These are phyloP conservation scores for Hoplias malabaricus DNA, from an alignment of 2,113 vertebrate genomes.

Conservation along the genomic window DNA sequence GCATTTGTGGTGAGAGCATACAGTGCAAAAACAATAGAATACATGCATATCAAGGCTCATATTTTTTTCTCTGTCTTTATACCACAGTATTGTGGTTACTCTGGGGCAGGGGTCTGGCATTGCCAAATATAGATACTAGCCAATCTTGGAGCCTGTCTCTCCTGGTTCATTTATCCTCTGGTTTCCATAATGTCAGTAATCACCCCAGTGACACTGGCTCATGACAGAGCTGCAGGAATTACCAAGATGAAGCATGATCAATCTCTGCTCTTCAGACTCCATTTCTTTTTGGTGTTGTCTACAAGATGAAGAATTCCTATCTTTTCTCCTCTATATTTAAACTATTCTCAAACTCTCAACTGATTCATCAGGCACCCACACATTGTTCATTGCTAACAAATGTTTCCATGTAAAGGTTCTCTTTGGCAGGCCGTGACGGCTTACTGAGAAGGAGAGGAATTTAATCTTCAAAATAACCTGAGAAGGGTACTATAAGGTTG, in stretches of 20 bases:
- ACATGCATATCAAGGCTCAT: not conserved
- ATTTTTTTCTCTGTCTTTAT: not conserved
- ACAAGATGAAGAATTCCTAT: slow-evolving; percentile 49
- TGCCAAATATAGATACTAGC: slow-evolving; percentile 27
- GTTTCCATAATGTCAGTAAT: slow-evolving; percentile 26
- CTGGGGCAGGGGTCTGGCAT: not conserved
- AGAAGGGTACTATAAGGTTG: not conserved
- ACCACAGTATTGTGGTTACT: not conserved
- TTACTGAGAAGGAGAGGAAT: slow-evolving; percentile 2
- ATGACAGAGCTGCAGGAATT: slow-evolving; percentile 33
- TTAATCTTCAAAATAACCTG: not conserved
- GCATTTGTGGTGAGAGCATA: no score
- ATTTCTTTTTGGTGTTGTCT: slow-evolving; percentile 40
- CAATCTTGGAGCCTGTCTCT: slow-evolving; percentile 23
- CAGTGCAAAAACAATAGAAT: not conserved
- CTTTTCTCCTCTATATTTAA: slow-evolving; percentile 52
- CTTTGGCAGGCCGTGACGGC: slow-evolving; percentile 1
- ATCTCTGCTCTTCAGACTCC: slow-evolving; percentile 32
- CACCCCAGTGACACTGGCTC: slow-evolving; percentile 30
- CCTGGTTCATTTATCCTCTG: slow-evolving; percentile 7
- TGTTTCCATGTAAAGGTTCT: slow-evolving; percentile 38
- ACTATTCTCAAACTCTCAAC: slow-evolving; percentile 33
- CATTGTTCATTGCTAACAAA: slow-evolving; percentile 40
- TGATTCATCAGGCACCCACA: slow-evolving; percentile 43
- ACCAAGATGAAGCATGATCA: slow-evolving; percentile 17